These are phyloP conservation scores for Nomada flava DNA, from an alignment of 2,888 invertebrate species.

Conservation along the genomic window DNA sequence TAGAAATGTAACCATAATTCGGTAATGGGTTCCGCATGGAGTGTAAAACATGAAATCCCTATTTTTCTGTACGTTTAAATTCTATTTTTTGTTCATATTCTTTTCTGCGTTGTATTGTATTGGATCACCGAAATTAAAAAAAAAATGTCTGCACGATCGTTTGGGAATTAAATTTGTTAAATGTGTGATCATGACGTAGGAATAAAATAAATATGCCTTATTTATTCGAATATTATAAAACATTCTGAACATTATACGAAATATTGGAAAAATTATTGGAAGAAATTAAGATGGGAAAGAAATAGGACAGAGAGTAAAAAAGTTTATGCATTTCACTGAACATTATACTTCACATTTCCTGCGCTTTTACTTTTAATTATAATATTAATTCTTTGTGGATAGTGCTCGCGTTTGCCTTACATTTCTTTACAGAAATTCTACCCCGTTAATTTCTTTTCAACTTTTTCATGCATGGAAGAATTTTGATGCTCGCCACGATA, in stretches of 20 bases:
- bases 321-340: too few relatives aligned
- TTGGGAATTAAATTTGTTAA: neutral
- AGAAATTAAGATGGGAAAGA: too few relatives aligned
- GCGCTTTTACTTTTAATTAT: neutral
- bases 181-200: neutral
- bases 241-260: neutral
- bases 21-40: too few relatives aligned
- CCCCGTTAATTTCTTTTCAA: neutral
- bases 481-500: neutral
- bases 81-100: neutral
- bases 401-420: neutral
- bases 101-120: neutral
- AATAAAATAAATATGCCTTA: neutral
- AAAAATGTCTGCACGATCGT: neutral
- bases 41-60: too few relatives aligned
- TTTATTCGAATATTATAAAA: neutral
- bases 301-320: too few relatives aligned
- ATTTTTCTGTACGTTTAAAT: neutral
- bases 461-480: slow-evolving; percentile 10
- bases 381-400: neutral
- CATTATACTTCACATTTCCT: neutral
- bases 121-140: neutral
- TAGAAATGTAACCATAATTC: too few relatives aligned
- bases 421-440: neutral
- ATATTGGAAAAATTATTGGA: neutral